phyloP scores from a whole-genome alignment of 2,888 invertebrate genomes.

The Branchipolynoe longqiensis region DNA sequence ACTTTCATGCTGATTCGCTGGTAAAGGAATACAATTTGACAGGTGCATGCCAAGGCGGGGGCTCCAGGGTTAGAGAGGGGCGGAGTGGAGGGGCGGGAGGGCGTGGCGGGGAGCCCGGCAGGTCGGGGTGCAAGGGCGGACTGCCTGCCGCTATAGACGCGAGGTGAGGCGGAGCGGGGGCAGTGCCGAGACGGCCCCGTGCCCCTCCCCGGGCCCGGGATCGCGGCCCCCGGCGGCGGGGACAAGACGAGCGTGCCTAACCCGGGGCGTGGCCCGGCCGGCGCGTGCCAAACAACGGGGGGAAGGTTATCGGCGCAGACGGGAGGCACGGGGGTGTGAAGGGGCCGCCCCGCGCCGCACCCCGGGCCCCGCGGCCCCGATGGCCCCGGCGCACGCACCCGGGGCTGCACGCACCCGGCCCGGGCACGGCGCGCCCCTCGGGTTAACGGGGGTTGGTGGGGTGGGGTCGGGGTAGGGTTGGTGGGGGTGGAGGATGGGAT shows the following conservation, averaged over 20 bases:
- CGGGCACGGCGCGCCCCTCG: neutral
- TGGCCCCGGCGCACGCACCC: neutral
- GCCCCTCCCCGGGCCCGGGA: conserved; percentile 5
- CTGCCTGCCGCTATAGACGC: conserved; percentile 20
- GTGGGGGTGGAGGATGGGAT: too few relatives aligned
- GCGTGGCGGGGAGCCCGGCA: too few relatives aligned
- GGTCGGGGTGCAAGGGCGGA: neutral
- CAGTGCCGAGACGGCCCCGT: conserved; percentile 10
- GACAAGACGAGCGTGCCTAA: conserved; percentile 36
- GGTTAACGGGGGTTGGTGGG: neutral
- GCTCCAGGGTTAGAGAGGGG: too few relatives aligned
- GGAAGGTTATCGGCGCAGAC: conserved; percentile 18
- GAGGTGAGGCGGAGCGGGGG: conserved; percentile 17
- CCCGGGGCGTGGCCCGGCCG: neutral
- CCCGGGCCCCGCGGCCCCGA: neutral
- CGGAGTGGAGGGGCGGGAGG: too few relatives aligned
- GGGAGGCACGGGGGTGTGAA: conserved; percentile 5
- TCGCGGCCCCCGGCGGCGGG: neutral
- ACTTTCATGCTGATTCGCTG: conserved; percentile 47
- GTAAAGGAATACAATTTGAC: conserved; percentile 55
- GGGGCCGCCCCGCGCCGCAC: neutral
- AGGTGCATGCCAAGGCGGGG: conserved; percentile 39
- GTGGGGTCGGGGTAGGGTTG: too few relatives aligned
- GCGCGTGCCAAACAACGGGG: conserved; percentile 44
- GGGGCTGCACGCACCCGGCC: neutral